These are phyloP conservation scores for Schrankia costaestrigalis DNA, from an alignment of 2,888 invertebrate genomes.

Conservation along the genomic window DNA sequence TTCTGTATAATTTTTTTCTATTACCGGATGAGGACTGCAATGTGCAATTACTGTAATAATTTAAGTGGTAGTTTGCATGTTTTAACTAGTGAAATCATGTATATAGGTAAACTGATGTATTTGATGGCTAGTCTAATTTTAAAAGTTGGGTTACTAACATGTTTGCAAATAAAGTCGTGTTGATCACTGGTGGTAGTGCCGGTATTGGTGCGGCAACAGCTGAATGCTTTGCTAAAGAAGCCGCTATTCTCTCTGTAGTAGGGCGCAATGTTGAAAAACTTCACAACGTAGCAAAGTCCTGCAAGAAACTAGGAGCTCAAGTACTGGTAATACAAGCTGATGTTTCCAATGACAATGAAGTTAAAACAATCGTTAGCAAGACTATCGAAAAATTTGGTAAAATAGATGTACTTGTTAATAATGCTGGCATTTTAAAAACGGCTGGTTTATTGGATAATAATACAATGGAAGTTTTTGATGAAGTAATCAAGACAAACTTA, in stretches of 20 bases:
- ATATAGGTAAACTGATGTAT: too few relatives aligned
- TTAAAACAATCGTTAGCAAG: constrained; percentile 7
- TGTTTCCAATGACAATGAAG: constrained; percentile 13
- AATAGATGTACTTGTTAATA: constrained; percentile 21
- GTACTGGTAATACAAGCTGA: constrained; percentile 16
- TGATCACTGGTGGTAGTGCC: constrained; percentile 46
- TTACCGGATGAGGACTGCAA: too few relatives aligned
- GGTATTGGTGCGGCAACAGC: constrained; percentile 50
- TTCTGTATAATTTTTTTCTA: too few relatives aligned
- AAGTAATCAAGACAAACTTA: constrained; percentile 29
- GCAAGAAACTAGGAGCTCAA: constrained; percentile 18
- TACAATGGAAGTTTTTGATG: constrained; percentile 23
- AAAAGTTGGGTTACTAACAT: background rate
- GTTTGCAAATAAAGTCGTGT: constrained; percentile 44
- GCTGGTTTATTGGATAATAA: constrained; percentile 12
- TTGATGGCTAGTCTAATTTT: background rate
- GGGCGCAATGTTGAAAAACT: constrained; percentile 43
- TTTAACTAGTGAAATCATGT: too few relatives aligned
- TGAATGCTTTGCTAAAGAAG: constrained; percentile 38
- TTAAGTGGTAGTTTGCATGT: too few relatives aligned
- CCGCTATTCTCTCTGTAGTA: constrained; percentile 41
- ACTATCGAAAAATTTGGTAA: constrained; percentile 17
- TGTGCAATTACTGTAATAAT: too few relatives aligned
- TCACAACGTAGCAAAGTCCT: constrained; percentile 26
- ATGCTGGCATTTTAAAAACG: constrained; percentile 7